Evolutionary conservation across 2,797 vertebrate genomes (phyloP).

Genomic region (Pterois miles): DNA sequence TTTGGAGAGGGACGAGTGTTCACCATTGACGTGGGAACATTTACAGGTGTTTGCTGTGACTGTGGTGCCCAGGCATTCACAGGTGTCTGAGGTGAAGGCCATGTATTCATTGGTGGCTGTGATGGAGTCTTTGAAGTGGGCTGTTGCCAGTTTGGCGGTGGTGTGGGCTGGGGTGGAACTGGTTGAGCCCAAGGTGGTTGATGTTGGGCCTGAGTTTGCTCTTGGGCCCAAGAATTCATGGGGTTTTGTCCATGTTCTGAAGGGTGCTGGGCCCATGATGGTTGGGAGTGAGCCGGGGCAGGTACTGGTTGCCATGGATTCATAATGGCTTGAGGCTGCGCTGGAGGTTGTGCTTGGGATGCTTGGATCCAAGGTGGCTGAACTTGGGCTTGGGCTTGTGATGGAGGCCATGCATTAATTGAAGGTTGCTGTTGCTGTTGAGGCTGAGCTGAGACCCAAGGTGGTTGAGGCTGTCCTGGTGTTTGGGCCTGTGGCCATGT

Average conservation of each 20-base stretch:
- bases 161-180: constrained; percentile 53
- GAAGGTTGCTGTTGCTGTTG: constrained; percentile 71
- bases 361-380: constrained; percentile 77
- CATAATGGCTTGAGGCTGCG: constrained; percentile 61
- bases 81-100: constrained; percentile 68
- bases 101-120: constrained; percentile 62
- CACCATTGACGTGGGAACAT: constrained; percentile 68
- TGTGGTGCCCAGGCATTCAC: constrained; percentile 71
- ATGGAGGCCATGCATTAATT: constrained; percentile 70
- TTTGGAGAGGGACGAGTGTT: constrained; percentile 76
- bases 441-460: constrained; percentile 68
- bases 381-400: constrained; percentile 67
- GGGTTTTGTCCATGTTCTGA: constrained; percentile 68
- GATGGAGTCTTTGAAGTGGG: constrained; percentile 56
- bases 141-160: constrained; percentile 74
- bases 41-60: constrained; percentile 81
- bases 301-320: constrained; percentile 77
- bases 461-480: constrained; percentile 68
- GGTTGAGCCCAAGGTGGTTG: constrained; percentile 70
- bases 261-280: constrained; percentile 74
- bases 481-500: constrained; percentile 69
- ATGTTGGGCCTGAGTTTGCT: constrained; percentile 67
- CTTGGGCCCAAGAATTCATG: constrained; percentile 62
- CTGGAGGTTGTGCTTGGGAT: constrained; percentile 63
- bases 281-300: constrained; percentile 68